These are phyloP conservation scores for Lithosia quadra DNA, from an alignment of 2,888 invertebrate genomes.

Conservation along the genomic window DNA sequence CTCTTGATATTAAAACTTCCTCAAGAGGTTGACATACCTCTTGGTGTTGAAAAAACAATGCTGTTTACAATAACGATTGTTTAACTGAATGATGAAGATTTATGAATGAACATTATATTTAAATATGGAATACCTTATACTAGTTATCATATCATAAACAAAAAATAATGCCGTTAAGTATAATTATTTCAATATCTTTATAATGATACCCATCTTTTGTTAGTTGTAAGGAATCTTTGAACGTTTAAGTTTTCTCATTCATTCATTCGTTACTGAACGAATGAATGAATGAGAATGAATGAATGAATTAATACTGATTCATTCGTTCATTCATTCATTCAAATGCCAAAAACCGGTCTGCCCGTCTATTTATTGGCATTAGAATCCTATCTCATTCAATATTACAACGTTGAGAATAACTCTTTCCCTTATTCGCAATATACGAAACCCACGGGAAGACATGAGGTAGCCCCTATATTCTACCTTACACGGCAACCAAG, in stretches of 20 bases:
- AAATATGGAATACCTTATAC: background rate
- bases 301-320: too few species aligned
- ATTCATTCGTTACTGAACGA: too few species aligned
- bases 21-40: constrained; percentile 6
- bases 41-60: constrained; percentile 12
- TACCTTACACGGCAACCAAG: background rate
- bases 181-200: background rate
- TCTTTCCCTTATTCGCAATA: too few species aligned
- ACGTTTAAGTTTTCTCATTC: too few species aligned
- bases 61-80: constrained; percentile 7
- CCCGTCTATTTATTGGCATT: too few species aligned
- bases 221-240: background rate
- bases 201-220: background rate
- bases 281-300: too few species aligned
- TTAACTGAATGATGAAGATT: background rate
- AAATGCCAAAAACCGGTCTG: too few species aligned
- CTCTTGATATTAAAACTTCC: background rate
- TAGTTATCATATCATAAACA: background rate
- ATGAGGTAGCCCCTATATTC: background rate
- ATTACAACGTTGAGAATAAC: background rate
- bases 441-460: too few species aligned
- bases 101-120: background rate
- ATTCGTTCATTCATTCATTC: too few species aligned
- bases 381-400: background rate
- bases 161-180: background rate